Evolutionary conservation across 2,113 vertebrate genomes (phyloP), one percentile per base, ranked within the genome.

Genomic region (Nansenia antarctica): DNA sequence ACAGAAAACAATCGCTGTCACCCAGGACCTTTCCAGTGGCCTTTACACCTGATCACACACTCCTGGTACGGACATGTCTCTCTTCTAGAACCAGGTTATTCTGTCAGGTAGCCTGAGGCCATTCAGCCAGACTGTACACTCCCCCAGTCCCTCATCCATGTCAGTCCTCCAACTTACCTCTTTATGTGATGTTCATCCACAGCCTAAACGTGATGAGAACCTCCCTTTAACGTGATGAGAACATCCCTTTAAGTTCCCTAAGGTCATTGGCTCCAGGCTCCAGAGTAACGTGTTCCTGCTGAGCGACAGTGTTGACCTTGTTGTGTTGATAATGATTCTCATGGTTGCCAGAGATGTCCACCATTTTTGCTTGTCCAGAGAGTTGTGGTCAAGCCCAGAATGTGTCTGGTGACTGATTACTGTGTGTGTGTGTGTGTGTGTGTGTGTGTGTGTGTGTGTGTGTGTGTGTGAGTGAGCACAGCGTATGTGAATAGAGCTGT

Each of bases 331-430:
- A n/a, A 8, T 49, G 6, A 9, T 4, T 7, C 15, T 18, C 18
- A 30, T 15, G 12, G 26, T 7, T 57, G 26, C 9, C 27, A 31
- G 54, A 27, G 11, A 29, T 18, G 42, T 69, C 59, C 52, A 37
- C 76, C 68, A 67, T 73, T 70, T 70, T 3, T 62, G 67, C 77
- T 69, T 62, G 39, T n/a, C 73, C 68, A 81, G 82, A 82, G 81
- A 71, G 65, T 81, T 62, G 76, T 85, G 75, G 86, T 85, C 69
- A 60, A 70, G 59, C 76, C 80, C 82, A 87, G 86, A 85, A 86
- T 72, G 57, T 61, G 62, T 72, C 65, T 62, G 52, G 65, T 8
- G 64, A 69, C 47, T 37, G 62, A 27, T 60, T 14, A 5, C 65
- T 65, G n/a, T n/a, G n/a, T n/a, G n/a, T n/a, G n/a, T n/a, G 58